These are phyloP conservation scores for Hystrix cristata DNA, from an alignment of 2,113 vertebrate species.

Conservation along the genomic window DNA sequence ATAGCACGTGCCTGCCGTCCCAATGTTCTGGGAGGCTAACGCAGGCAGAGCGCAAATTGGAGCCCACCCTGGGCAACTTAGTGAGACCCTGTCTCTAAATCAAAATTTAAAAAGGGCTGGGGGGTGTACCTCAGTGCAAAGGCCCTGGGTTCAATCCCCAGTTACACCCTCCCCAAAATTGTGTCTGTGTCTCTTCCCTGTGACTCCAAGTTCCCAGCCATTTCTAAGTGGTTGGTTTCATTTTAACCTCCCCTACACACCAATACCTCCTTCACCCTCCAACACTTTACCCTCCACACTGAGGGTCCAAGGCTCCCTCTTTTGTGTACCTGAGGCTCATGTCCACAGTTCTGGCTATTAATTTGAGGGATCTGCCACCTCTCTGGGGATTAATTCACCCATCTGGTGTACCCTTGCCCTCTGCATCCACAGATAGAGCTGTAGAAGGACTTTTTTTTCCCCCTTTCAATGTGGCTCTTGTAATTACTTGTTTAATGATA, in stretches of 20 bases:
- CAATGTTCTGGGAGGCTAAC: not conserved
- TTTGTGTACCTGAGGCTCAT: not conserved
- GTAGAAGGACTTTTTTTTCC: not conserved
- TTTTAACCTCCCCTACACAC: not conserved
- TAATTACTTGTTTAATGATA: slow-evolving; percentile 50
- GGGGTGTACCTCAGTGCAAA: not conserved
- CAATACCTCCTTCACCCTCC: not conserved
- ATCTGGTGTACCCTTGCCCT: not conserved
- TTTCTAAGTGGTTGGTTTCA: not conserved
- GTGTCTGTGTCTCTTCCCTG: not conserved
- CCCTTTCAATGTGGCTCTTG: not conserved
- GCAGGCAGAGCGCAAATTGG: not conserved
- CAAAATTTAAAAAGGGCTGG: not conserved
- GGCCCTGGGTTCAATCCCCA: not conserved
- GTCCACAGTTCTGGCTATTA: not conserved
- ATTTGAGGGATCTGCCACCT: not conserved
- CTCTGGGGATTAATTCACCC: not conserved
- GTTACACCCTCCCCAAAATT: not conserved
- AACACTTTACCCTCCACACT: not conserved
- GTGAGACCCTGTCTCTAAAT: not conserved
- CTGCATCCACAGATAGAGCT: not conserved
- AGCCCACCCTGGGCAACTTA: not conserved
- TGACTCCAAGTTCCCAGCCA: not conserved
- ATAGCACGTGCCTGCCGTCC: not conserved
- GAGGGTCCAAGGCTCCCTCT: too few relatives aligned